These are phyloP conservation scores for Ahaetulla prasina DNA, from an alignment of 2,113 vertebrate species.

Conservation along the genomic window DNA sequence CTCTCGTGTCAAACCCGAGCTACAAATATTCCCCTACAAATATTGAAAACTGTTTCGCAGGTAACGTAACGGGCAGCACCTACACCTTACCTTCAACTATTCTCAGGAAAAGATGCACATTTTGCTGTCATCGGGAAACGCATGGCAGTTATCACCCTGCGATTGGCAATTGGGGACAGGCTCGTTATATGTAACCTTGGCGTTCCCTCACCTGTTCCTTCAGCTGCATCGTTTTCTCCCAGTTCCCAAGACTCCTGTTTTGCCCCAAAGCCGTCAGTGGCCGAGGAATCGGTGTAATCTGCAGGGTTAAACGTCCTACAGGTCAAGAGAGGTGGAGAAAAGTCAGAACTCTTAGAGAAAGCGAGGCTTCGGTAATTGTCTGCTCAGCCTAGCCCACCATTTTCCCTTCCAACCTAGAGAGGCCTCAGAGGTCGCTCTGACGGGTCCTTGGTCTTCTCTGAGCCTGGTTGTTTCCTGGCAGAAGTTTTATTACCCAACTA, in stretches of 20 bases:
- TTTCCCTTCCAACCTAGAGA: not conserved
- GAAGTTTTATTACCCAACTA: not conserved
- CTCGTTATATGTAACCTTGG: conserved; percentile 22
- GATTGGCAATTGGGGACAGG: not conserved
- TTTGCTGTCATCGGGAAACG: not conserved
- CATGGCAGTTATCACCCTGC: not conserved
- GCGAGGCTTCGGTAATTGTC: not conserved
- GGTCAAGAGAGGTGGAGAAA: conserved; percentile 54
- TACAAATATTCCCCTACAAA: not conserved
- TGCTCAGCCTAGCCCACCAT: not conserved
- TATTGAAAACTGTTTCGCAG: not conserved
- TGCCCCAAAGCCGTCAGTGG: conserved; percentile 67
- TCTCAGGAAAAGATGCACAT: not conserved
- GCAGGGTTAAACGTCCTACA: conserved; percentile 90
- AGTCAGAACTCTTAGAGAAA: conserved; percentile 52
- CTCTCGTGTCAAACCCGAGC: not conserved
- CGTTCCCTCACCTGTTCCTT: conserved; percentile 76
- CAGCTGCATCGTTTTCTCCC: conserved; percentile 76
- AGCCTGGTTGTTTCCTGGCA: not conserved
- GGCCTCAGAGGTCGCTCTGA: not conserved
- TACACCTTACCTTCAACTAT: not conserved
- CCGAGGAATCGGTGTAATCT: conserved; percentile 82
- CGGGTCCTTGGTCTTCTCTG: not conserved
- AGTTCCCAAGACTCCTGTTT: conserved; percentile 82
- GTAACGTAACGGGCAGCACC: not conserved